A percentile compares a stretch with the other conserved stretches of the same genome.
Conservation (phyloP, 1,140 invertebrate genomes). For the Drosophila orosa region DNA sequence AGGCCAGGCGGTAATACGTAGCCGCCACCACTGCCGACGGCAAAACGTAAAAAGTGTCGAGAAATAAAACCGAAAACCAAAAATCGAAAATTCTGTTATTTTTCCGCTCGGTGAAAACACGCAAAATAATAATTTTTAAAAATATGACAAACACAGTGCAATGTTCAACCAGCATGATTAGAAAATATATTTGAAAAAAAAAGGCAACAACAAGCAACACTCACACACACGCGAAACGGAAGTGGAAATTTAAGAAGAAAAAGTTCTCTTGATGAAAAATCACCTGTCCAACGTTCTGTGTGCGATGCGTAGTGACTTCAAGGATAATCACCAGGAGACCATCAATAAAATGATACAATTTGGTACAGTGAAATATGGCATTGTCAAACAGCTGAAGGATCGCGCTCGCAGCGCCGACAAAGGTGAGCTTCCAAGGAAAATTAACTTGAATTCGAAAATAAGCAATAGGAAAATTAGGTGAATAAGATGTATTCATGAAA, state of each 20-base stretch:
- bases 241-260: too few relatives aligned
- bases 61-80: background rate
- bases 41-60: slow-evolving; percentile 44
- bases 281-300: slow-evolving; percentile 79
- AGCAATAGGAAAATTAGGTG: background rate
- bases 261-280: slow-evolving; percentile 81
- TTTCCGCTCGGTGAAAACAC: slow-evolving; percentile 2
- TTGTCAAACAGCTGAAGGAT: slow-evolving; percentile 85
- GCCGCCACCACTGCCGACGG: slow-evolving; percentile 25
- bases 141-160: slow-evolving; percentile 38
- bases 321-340: slow-evolving; percentile 84
- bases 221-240: slow-evolving; percentile 12
- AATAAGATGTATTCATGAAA: background rate
- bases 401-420: slow-evolving; percentile 78
- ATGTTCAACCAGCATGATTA: slow-evolving; percentile 35
- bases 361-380: slow-evolving; percentile 87
- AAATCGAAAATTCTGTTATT: slow-evolving; percentile 27
- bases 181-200: slow-evolving; percentile 3
- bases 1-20: slow-evolving; percentile 31
- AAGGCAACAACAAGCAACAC: slow-evolving; percentile 12
- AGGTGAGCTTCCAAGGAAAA: slow-evolving; percentile 57
- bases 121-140: background rate
- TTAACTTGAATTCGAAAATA: accelerated
- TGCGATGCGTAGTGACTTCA: slow-evolving; percentile 84
- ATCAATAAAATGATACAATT: slow-evolving; percentile 86